Evolutionary conservation across 2,113 vertebrate species (phyloP), one percentile per base, ranked within the genome.

Genomic region (Macquaria australasica): DNA sequence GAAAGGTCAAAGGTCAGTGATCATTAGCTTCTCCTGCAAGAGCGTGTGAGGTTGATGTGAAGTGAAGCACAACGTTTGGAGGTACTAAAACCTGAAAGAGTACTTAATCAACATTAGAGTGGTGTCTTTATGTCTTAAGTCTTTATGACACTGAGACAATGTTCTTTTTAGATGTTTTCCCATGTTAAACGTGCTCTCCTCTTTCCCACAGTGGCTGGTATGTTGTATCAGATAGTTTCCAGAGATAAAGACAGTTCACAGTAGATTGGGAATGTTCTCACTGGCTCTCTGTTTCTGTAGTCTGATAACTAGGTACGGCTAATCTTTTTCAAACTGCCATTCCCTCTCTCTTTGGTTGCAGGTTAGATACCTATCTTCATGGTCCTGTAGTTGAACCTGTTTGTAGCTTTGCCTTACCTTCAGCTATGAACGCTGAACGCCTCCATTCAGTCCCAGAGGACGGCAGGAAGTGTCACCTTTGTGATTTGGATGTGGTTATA

Each of bases 1-100:
- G 1, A 34, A 55, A 74, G 86, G 88, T 74, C 50, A 84, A 70
- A 88, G 66, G 82, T 87, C 56, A 45, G n/a, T 8, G 3, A 71
- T 70, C 21, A 63, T 55, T 73, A n/a, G 77, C 50, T 79, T 3
- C 28, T 63, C 56, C 48, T 12, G 0, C 5, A 41, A 39, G 60
- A 71, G 59, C 79, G 28, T 37, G 25, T 11, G 56, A 85, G 16
- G 31, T n/a, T 64, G 39, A 8, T 43, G 39, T 64, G 25, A 48
- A 41, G 20, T 66, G 28, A 51, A 58, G 50, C 8, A 3, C 3
- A 0, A 2, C 2, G 2, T 39, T 8, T 51, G 12, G 28, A 39
- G 34, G 21, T 41, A 62, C 15, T 18, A 58, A 77, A 66, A 11
- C 51, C 51, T 39, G 31, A 0, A 53, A 60, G 18, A 58, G 50